phyloP scores from a whole-genome alignment of 2,797 vertebrate genomes.

The Periparus ater region DNA sequence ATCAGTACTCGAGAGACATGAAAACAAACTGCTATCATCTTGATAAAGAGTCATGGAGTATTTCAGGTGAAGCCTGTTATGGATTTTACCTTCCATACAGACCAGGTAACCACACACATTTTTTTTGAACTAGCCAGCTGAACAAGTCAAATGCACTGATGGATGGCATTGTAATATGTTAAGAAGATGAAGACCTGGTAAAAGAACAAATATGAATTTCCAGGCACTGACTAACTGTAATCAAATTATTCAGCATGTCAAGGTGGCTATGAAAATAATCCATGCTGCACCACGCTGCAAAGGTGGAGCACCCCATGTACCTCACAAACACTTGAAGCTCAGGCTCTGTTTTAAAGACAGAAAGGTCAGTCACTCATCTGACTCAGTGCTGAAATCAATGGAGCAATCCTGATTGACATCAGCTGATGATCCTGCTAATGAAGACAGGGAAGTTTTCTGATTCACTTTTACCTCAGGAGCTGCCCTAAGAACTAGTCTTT shows the following conservation, averaged over 20 bases:
- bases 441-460: background rate
- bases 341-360: background rate
- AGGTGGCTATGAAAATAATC: background rate
- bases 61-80: background rate
- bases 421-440: constrained; percentile 2
- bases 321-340: background rate
- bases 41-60: background rate
- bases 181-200: background rate
- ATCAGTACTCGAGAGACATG: background rate
- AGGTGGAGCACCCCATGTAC: background rate
- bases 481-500: constrained; percentile 3
- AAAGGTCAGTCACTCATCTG: background rate
- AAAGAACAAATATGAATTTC: background rate
- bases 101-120: background rate
- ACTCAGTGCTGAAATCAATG: background rate
- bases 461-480: constrained; percentile 6
- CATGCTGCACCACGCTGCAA: background rate
- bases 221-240: background rate
- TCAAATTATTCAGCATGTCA: background rate
- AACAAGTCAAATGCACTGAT: background rate
- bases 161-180: background rate
- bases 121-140: background rate
- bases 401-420: background rate
- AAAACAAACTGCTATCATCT: background rate
- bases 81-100: background rate